These are phyloP conservation scores for Leptura quadrifasciata DNA, from an alignment of 2,888 invertebrate genomes.

Conservation along the genomic window DNA sequence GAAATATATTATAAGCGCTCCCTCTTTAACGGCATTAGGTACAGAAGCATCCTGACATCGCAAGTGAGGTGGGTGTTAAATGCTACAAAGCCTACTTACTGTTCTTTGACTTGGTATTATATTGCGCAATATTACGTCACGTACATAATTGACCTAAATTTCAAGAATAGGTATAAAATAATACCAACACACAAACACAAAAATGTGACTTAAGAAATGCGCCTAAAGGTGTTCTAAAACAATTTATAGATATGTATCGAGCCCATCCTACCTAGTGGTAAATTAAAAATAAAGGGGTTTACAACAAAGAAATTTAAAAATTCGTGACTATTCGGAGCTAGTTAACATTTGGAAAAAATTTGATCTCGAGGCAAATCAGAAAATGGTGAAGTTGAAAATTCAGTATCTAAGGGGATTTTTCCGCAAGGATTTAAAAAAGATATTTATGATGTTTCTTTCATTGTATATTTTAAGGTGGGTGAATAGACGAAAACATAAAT, in stretches of 20 bases:
- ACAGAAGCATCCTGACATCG: too few species aligned
- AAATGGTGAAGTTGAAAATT: conserved; percentile 16
- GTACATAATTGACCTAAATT: too few species aligned
- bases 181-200: too few species aligned
- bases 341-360: conserved; percentile 23
- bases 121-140: too few species aligned
- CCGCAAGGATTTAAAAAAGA: conserved; percentile 8
- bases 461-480: conserved; percentile 1
- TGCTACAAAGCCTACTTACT: too few species aligned
- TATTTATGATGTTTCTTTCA: not conserved
- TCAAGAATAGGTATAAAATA: too few species aligned
- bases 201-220: conserved; percentile 18
- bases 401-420: conserved; percentile 12
- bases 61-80: too few species aligned
- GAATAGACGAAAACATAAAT: not conserved
- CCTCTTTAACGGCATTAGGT: too few species aligned
- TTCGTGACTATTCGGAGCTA: conserved; percentile 12
- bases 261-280: conserved; percentile 8
- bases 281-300: conserved; percentile 16
- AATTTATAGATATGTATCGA: conserved; percentile 25
- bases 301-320: conserved; percentile 22
- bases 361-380: conserved; percentile 22
- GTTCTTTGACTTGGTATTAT: too few species aligned
- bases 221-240: conserved; percentile 11
- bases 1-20: too few species aligned